A percentile compares a stretch with the other conserved stretches of the same genome.
phyloP scores from a whole-genome alignment of 2,113 vertebrate species.

The Caloenas nicobarica region DNA sequence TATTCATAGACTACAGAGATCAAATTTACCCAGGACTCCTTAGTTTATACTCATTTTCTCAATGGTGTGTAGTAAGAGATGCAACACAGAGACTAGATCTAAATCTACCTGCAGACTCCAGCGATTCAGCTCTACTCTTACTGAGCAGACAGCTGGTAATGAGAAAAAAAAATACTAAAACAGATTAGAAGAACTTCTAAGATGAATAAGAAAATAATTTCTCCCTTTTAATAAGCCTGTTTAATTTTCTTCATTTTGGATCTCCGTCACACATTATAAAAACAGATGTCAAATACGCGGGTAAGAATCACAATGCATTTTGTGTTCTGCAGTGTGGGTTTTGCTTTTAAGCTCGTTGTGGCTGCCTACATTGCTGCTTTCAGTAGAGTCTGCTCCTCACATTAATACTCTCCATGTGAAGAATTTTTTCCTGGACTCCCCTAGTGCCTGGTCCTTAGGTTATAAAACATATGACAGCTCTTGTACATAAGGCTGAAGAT shows the following conservation, averaged over 20 bases:
- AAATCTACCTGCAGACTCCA: not conserved
- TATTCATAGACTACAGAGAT: not conserved
- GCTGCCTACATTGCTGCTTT: not conserved
- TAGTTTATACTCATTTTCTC: not conserved
- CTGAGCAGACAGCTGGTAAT: not conserved
- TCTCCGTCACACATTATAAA: not conserved
- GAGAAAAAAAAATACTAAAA: not conserved
- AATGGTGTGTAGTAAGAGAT: not conserved
- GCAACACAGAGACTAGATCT: not conserved
- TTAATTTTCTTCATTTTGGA: not conserved
- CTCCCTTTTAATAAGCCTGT: not conserved
- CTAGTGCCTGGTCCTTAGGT: not conserved
- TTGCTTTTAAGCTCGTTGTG: not conserved
- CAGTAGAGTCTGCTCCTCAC: constrained; percentile 13
- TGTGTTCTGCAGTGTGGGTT: not conserved
- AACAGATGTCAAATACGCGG: not conserved
- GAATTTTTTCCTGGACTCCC: constrained; percentile 26
- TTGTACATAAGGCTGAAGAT: not conserved
- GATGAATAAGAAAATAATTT: not conserved
- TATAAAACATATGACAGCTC: not conserved
- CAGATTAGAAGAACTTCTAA: not conserved
- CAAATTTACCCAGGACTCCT: not conserved
- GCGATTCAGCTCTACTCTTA: not conserved
- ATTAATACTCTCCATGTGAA: not conserved
- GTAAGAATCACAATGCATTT: not conserved